Conservation (phyloP, 2,113 vertebrate species). For the Peromyscus californicus region DNA sequence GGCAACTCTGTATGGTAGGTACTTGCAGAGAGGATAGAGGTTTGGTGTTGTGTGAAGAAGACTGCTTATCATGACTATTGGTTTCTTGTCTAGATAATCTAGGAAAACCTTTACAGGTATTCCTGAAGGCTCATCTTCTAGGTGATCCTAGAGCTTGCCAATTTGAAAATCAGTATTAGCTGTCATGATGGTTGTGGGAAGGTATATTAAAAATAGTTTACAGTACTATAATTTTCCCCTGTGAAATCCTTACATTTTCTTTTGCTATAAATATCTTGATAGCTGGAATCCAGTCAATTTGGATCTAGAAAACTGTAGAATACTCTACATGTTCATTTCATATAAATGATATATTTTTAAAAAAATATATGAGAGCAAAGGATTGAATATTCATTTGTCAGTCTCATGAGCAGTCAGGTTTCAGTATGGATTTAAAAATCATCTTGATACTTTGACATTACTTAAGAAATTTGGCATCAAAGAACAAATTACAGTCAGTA, state of each 20-base stretch:
- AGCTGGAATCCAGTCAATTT: not conserved
- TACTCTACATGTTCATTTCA: not conserved
- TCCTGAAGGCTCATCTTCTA: not conserved
- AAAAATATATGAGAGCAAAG: not conserved
- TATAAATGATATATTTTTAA: not conserved
- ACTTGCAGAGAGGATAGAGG: not conserved
- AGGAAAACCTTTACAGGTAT: not conserved
- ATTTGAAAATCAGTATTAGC: not conserved
- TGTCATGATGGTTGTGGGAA: not conserved
- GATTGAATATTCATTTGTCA: not conserved
- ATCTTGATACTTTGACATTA: not conserved
- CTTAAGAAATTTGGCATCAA: not conserved
- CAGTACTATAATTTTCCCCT: not conserved
- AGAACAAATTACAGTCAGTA: not conserved
- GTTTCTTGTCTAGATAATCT: not conserved
- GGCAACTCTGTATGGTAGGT: not conserved
- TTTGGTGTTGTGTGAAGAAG: not conserved
- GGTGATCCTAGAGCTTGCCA: not conserved
- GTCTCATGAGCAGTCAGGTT: not conserved
- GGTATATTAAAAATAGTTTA: slow-evolving; percentile 3
- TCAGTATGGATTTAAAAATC: not conserved
- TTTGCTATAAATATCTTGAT: not conserved
- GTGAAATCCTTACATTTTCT: not conserved
- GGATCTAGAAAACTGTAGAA: not conserved
- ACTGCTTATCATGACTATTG: not conserved